Conservation (phyloP, 1,140 invertebrate genomes). For the Acromyrmex heyeri region DNA sequence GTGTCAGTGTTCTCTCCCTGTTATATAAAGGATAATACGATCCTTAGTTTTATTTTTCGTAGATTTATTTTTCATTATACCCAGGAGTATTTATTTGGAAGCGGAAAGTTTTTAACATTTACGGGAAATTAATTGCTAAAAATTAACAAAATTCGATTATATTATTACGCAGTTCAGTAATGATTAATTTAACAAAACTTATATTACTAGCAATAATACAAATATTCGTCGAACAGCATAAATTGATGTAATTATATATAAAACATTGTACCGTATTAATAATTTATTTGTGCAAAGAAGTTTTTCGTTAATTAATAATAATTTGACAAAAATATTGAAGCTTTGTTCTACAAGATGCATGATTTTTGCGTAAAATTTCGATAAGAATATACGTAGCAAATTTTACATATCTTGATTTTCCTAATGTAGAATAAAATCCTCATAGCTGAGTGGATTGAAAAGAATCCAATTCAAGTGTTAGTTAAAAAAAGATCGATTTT, state of each 20-base stretch:
- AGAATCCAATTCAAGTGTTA: too few relatives aligned
- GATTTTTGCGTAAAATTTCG: neutral
- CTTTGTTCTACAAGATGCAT: neutral
- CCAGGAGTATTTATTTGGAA: neutral
- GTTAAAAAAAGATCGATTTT: neutral
- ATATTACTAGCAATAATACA: neutral
- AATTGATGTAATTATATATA: neutral
- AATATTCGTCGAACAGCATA: neutral
- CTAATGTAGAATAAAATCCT: neutral
- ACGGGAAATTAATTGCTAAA: neutral
- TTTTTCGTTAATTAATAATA: neutral
- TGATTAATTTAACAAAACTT: neutral
- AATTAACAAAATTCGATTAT: neutral
- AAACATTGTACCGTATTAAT: neutral
- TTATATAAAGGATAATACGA: neutral
- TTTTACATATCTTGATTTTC: slow-evolving; percentile 32
- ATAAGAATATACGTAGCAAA: neutral
- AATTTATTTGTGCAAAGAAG: neutral
- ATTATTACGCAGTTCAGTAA: neutral
- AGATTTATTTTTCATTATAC: slow-evolving; percentile 17
- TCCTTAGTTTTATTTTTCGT: neutral
- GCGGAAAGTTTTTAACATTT: neutral
- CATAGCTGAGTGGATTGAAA: neutral
- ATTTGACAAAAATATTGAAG: neutral
- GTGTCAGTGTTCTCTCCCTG: neutral